Base-by-base conservation (phyloP, 2,797 vertebrate species). In the Epinephelus awoara region DNA sequence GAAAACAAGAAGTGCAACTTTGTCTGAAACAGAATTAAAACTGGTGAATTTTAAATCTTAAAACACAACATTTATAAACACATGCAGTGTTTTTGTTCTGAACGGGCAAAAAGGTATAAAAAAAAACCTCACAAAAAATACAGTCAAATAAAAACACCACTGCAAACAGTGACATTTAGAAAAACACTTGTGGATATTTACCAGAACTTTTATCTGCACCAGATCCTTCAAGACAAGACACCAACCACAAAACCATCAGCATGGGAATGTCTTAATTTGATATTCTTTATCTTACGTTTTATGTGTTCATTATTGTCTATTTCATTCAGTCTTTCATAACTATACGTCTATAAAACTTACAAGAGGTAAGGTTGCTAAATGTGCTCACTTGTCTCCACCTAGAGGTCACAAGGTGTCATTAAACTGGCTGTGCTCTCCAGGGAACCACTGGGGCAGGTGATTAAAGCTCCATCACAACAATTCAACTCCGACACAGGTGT, bases 191-290 rank as follows among this genome's bases (percentile, higher is more conserved):
- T 51, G 49, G 23, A 86, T 88, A 92, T 88, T 94, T 93, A 93
- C 86, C 88, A 76, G 87, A 86, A 95, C 80, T 52, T 93, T 84
- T 40, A 88, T 86, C 58, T 87, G 82, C 74, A 88, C 87, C 74
- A 46, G 83, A 73, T 87, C 92, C 93, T 95, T 95, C 17, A 91
- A 92, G 47, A 90, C 67, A 91, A 93, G 56, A 91, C 52, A 93
- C 67, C 87, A 86, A 84, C 70, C 68, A 85, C 57, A 85, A 67
- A 74, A 77, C 42, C 49, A 62, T 91, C 64, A 91, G 70, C 50
- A 58, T 69, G 18, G 14, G 61, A 42, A 59, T n/a, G 13, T 67
- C 25, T 56, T 5, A 6, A 10, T 42, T 2, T 46, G 2, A 67
- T 1, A 44, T 17, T 29, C 38, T 72, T 27, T 11, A 19, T 5